phyloP scores from a whole-genome alignment of 2,113 vertebrate species.

The Murina feae region DNA sequence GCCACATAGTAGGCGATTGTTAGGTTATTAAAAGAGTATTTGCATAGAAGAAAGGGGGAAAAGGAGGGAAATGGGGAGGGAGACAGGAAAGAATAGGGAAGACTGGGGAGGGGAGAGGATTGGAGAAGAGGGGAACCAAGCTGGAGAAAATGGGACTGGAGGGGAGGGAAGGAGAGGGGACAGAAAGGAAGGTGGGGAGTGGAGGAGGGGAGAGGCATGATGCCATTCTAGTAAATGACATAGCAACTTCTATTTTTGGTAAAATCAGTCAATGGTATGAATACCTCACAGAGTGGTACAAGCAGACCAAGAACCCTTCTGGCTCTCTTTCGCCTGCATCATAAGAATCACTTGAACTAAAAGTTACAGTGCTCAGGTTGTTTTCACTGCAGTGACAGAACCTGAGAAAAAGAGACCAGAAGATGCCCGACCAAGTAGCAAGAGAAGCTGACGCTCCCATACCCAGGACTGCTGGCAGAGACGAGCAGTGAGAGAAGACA shows the following conservation, averaged over 20 bases:
- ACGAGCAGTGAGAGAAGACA: not conserved
- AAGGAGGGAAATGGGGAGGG: not conserved
- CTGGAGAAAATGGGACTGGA: not conserved
- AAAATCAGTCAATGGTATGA: not conserved
- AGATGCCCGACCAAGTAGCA: not conserved
- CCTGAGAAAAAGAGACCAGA: not conserved
- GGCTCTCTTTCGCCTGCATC: not conserved
- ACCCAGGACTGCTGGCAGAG: not conserved
- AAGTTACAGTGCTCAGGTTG: not conserved
- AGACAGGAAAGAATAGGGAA: not conserved
- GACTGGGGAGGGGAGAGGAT: too few species aligned
- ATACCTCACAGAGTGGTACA: not conserved
- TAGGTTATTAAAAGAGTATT: not conserved
- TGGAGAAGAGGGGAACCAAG: fast-evolving
- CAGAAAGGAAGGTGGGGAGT: fast-evolving
- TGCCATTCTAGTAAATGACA: not conserved
- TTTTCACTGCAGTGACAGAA: not conserved
- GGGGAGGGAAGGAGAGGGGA: fast-evolving
- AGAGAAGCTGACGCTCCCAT: not conserved
- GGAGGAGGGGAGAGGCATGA: not conserved
- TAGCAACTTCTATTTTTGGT: not conserved
- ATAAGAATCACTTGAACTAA: not conserved
- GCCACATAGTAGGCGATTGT: not conserved
- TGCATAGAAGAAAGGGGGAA: not conserved
- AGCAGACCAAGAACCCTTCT: not conserved